Conservation (phyloP, 2,113 vertebrate genomes). For the Hippocampus zosterae region DNA sequence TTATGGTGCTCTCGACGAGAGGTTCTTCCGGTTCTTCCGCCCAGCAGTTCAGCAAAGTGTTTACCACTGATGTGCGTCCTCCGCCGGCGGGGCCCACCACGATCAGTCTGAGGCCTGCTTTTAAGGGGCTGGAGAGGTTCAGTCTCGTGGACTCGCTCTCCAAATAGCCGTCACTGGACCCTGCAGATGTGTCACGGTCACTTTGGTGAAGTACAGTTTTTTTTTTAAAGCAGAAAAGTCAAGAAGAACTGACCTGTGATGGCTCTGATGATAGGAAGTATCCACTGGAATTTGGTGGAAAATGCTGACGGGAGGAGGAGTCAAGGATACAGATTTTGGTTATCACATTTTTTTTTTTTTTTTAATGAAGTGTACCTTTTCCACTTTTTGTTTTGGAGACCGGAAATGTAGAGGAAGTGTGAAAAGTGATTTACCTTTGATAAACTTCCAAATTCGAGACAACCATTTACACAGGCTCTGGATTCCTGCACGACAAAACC, state of each 20-base stretch:
- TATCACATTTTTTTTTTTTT: neutral
- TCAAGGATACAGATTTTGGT: neutral
- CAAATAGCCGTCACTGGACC: constrained; percentile 7
- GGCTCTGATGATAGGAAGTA: constrained; percentile 30
- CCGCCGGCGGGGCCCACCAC: constrained; percentile 50
- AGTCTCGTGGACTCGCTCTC: neutral
- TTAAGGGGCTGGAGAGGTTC: neutral
- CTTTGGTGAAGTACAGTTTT: too few relatives aligned
- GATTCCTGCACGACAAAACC: constrained; percentile 47
- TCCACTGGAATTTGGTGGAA: constrained; percentile 48
- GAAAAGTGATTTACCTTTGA: constrained; percentile 41
- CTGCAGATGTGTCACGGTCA: constrained; percentile 16
- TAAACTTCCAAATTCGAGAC: constrained; percentile 43
- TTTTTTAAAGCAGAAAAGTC: neutral
- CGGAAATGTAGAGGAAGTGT: neutral
- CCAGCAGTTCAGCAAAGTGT: constrained; percentile 40
- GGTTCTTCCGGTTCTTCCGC: neutral
- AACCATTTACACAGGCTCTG: constrained; percentile 50
- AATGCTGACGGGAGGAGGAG: constrained; percentile 30
- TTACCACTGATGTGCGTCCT: constrained; percentile 39
- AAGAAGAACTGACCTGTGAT: constrained; percentile 41
- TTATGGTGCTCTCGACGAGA: constrained; percentile 36
- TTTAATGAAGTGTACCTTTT: neutral
- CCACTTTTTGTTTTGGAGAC: neutral
- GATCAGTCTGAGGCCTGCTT: constrained; percentile 51